phyloP scores from a whole-genome alignment of 2,888 invertebrate genomes.

The Pollenia amentaria region DNA sequence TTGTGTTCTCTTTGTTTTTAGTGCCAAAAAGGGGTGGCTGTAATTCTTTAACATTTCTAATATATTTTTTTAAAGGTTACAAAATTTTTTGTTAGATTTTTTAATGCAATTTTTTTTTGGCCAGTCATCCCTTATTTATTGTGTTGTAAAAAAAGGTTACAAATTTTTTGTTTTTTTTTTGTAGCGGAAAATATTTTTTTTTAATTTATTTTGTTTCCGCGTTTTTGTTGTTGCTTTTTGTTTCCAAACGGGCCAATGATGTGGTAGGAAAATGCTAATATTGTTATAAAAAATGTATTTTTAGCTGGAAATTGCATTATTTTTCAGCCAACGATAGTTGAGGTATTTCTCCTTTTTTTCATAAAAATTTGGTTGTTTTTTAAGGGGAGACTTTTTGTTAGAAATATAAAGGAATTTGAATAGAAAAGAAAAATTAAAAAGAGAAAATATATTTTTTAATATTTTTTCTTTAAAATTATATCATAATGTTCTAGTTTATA shows the following conservation, averaged over 20 bases:
- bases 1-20: constrained; percentile 5
- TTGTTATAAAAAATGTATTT: constrained; percentile 78
- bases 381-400: constrained; percentile 9
- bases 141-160: constrained; percentile 25
- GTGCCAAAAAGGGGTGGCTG: constrained; percentile 56
- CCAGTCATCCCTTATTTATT: constrained; percentile 49
- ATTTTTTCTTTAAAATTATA: not conserved
- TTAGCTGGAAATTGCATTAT: constrained; percentile 79
- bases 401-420: constrained; percentile 41
- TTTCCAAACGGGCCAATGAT: constrained; percentile 79
- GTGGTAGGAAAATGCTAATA: constrained; percentile 80
- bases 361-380: constrained; percentile 27
- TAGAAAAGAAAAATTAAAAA: not conserved
- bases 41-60: constrained; percentile 15
- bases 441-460: not conserved
- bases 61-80: constrained; percentile 46
- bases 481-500: not conserved
- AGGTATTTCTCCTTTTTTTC: constrained; percentile 78
- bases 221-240: constrained; percentile 67
- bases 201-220: constrained; percentile 66
- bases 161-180: constrained; percentile 38
- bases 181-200: constrained; percentile 55
- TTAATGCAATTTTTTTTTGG: constrained; percentile 57
- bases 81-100: constrained; percentile 56
- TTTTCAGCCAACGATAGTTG: constrained; percentile 76